Conservation (phyloP, 1,140 invertebrate genomes). For the Drosophila cardini region DNA sequence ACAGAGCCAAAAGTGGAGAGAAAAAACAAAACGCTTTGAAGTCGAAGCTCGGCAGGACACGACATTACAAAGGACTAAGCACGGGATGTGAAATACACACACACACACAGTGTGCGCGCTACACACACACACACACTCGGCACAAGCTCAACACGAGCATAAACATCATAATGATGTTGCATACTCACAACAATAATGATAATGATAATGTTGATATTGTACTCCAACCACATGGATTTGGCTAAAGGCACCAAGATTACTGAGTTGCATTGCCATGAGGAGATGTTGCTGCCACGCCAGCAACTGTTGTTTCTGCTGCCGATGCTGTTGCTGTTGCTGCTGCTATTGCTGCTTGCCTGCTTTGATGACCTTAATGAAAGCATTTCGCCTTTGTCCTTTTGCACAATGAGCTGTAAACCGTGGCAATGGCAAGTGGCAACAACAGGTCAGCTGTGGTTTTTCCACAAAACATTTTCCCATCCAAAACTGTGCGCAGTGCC, state of each 20-base stretch:
- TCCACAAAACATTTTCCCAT: constrained; percentile 3
- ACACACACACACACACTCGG: constrained; percentile 5
- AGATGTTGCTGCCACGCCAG: neutral
- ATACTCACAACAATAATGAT: neutral
- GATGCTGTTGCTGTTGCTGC: neutral
- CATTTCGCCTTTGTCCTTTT: constrained; percentile 33
- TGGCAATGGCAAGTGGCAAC: constrained; percentile 27
- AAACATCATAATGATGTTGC: constrained; percentile 21
- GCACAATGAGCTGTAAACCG: constrained; percentile 45
- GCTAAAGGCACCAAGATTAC: constrained; percentile 24
- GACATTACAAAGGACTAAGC: constrained; percentile 28
- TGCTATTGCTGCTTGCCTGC: constrained; percentile 6
- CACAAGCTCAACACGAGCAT: constrained; percentile 18
- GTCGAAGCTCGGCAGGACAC: constrained; percentile 21
- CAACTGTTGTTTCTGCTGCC: neutral
- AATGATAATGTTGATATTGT: constrained; percentile 11
- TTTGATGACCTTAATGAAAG: constrained; percentile 43
- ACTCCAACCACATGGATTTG: constrained; percentile 9
- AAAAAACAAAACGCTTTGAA: constrained; percentile 37
- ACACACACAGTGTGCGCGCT: too few species aligned
- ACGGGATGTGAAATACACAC: constrained; percentile 19
- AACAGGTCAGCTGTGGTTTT: constrained; percentile 18
- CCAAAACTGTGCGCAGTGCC: neutral
- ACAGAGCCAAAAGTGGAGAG: constrained; percentile 6
- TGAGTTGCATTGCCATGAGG: constrained; percentile 22